A percentile compares a stretch with the other conserved stretches of the same genome.
phyloP scores from a whole-genome alignment of 2,888 invertebrate genomes.

The Drosophila meridiana region DNA sequence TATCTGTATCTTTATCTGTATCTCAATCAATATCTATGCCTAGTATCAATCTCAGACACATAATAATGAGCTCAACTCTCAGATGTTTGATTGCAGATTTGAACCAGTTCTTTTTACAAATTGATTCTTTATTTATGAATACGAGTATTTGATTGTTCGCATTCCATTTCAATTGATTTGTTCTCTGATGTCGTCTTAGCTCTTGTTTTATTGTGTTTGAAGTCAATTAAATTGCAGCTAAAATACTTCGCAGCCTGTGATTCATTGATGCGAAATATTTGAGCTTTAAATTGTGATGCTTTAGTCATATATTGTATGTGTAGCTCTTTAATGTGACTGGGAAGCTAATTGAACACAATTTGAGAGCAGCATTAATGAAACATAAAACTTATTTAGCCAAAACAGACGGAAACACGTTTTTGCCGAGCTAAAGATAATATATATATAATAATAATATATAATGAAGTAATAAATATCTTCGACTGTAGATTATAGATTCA shows the following conservation, averaged over 20 bases:
- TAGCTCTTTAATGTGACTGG: not conserved
- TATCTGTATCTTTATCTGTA: not conserved
- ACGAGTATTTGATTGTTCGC: not conserved
- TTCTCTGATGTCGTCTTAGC: not conserved
- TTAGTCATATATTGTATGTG: not conserved
- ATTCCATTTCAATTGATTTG: constrained; percentile 26
- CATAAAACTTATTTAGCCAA: not conserved
- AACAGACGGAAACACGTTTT: not conserved
- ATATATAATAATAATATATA: too few species aligned
- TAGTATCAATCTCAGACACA: not conserved
- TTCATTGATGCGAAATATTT: constrained; percentile 1
- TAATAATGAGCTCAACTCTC: constrained; percentile 52
- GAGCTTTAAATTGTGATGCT: not conserved
- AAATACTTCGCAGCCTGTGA: not conserved
- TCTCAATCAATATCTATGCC: not conserved
- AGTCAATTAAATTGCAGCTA: constrained; percentile 18
- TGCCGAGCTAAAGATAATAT: not conserved
- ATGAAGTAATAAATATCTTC: not conserved
- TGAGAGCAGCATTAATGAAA: not conserved
- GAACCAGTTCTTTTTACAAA: constrained; percentile 12
- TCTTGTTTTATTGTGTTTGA: constrained; percentile 13
- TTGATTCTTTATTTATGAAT: constrained; percentile 8
- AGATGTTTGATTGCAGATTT: constrained; percentile 1
- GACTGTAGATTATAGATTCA: not conserved
- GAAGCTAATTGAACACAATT: not conserved